Percentiles rank a stretch among this genome's conserved stretches.
Evolutionary conservation across 1,140 invertebrate species (phyloP).

Genomic region (Trinorchestia longiramus): DNA sequence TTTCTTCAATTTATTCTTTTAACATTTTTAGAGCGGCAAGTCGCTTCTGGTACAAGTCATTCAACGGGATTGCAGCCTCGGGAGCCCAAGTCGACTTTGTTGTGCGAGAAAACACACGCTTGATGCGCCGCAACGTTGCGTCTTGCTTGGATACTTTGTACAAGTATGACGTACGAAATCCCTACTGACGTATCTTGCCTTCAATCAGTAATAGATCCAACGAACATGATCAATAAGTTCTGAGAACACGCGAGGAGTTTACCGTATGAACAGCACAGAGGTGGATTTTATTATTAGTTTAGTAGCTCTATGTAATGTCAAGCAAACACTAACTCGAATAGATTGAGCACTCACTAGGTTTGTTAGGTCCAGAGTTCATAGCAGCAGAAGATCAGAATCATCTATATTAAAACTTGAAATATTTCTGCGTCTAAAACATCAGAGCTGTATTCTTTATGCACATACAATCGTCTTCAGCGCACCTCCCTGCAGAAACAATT

Average conservation of each 20-base stretch:
- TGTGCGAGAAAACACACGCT: background rate
- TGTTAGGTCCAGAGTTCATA: background rate
- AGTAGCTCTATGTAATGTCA: background rate
- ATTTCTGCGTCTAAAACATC: background rate
- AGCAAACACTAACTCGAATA: background rate
- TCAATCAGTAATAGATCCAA: background rate
- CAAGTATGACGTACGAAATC: background rate
- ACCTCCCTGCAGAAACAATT: too few species aligned
- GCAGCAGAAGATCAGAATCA: background rate
- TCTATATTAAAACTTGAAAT: background rate
- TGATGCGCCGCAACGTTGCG: background rate
- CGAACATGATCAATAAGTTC: background rate
- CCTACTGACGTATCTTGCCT: background rate
- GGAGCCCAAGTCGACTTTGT: background rate
- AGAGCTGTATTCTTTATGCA: background rate
- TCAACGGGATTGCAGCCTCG: background rate
- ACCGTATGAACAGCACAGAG: background rate
- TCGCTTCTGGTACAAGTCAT: background rate
- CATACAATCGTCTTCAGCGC: too few species aligned
- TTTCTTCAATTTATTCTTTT: background rate
- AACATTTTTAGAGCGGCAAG: background rate
- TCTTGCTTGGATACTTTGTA: background rate
- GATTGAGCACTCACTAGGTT: background rate
- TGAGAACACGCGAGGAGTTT: background rate
- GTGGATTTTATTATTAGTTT: background rate